phyloP scores from a whole-genome alignment of 1,140 invertebrate species.

The Trypoxylus dichotomus region DNA sequence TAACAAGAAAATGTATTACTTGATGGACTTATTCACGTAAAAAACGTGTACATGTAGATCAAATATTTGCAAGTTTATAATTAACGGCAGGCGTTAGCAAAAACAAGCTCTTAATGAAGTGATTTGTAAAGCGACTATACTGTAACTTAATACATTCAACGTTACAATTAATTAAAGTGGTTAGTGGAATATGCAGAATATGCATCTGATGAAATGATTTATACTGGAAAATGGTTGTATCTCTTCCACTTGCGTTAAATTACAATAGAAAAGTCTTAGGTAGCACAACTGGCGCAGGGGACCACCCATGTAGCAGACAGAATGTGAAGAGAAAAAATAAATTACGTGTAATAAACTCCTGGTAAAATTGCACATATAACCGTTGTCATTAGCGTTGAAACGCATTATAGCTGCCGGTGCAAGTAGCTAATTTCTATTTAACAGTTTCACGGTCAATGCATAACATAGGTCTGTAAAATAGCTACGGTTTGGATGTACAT shows the following conservation, averaged over 20 bases:
- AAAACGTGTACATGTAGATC: neutral
- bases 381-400: too few species aligned
- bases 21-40: neutral
- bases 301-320: neutral
- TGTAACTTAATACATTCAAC: neutral
- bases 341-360: neutral
- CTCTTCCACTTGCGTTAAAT: neutral
- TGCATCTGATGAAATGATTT: neutral
- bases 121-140: neutral
- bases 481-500: too few species aligned
- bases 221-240: neutral
- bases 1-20: constrained; percentile 43
- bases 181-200: neutral
- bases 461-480: too few species aligned
- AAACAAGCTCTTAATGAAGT: neutral
- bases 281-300: neutral
- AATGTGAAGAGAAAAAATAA: neutral
- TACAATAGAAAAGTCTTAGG: neutral
- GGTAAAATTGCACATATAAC: too few species aligned
- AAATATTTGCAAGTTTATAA: neutral
- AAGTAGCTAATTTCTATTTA: too few species aligned
- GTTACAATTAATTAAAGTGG: constrained; percentile 10
- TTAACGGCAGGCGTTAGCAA: neutral
- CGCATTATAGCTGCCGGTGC: too few species aligned
- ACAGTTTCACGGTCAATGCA: too few species aligned